Conservation (phyloP, 2,113 vertebrate species). For the Calyptomena viridis region DNA sequence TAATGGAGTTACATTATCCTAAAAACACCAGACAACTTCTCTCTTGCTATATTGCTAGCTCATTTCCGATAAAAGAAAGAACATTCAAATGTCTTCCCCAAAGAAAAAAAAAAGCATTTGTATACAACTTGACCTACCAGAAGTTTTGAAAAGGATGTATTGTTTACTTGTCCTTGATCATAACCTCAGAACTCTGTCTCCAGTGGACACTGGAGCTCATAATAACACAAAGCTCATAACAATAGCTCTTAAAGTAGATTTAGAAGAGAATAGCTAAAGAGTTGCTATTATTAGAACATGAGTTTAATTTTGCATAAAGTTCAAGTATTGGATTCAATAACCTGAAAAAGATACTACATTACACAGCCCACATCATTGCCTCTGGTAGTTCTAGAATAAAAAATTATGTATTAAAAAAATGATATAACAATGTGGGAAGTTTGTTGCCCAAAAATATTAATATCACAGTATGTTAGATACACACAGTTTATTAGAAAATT, state of each 20-base stretch:
- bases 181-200: not conserved
- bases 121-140: not conserved
- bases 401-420: not conserved
- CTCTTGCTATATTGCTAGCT: not conserved
- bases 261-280: not conserved
- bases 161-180: not conserved
- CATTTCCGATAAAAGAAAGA: not conserved
- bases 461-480: not conserved
- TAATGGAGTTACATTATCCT: not conserved
- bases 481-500: not conserved
- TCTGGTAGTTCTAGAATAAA: not conserved
- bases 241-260: not conserved
- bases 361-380: not conserved
- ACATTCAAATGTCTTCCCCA: not conserved
- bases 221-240: not conserved
- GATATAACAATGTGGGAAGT: not conserved
- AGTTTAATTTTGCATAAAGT: slow-evolving; percentile 3
- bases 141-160: not conserved
- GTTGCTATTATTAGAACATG: not conserved
- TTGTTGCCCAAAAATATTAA: not conserved
- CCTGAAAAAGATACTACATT: not conserved
- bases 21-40: not conserved
- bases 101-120: not conserved
- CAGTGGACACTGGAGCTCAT: not conserved
- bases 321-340: not conserved